These are phyloP conservation scores for Heliothis virescens DNA, from an alignment of 1,140 invertebrate genomes.

Conservation along the genomic window DNA sequence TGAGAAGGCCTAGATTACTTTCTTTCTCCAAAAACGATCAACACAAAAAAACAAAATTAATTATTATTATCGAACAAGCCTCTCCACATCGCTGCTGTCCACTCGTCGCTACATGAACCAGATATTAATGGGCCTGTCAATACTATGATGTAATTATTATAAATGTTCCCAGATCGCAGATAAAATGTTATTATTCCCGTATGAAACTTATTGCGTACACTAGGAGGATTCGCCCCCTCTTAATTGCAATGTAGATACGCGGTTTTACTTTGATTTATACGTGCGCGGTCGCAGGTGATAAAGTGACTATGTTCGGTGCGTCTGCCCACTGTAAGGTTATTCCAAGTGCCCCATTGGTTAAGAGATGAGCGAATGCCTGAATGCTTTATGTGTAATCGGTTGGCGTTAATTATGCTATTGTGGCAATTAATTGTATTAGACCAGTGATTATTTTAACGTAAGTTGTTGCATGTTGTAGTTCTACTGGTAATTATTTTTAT, in stretches of 20 bases:
- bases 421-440: conserved; percentile 1
- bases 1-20: no score
- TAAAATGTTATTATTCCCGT: conserved; percentile 77
- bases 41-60: not conserved
- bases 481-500: not conserved
- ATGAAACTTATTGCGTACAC: conserved; percentile 67
- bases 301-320: conserved; percentile 36
- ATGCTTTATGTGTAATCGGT: conserved; percentile 10
- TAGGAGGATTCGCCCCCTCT: conserved; percentile 64
- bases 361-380: conserved; percentile 26
- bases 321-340: conserved; percentile 19
- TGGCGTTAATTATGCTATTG: conserved; percentile 4
- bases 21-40: not conserved
- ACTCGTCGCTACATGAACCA: conserved; percentile 58
- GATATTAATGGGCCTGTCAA: conserved; percentile 80
- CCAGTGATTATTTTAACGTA: not conserved
- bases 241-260: conserved; percentile 70
- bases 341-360: conserved; percentile 9
- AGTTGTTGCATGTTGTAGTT: not conserved
- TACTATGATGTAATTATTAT: conserved; percentile 82
- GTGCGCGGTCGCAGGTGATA: conserved; percentile 40
- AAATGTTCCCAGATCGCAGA: conserved; percentile 74
- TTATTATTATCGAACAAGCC: not conserved
- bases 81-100: conserved; percentile 7
- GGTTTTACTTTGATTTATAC: conserved; percentile 57